Percentiles rank a stretch among this genome's conserved stretches.
Conservation (phyloP, 2,113 vertebrate species). For the Pimephales promelas region DNA sequence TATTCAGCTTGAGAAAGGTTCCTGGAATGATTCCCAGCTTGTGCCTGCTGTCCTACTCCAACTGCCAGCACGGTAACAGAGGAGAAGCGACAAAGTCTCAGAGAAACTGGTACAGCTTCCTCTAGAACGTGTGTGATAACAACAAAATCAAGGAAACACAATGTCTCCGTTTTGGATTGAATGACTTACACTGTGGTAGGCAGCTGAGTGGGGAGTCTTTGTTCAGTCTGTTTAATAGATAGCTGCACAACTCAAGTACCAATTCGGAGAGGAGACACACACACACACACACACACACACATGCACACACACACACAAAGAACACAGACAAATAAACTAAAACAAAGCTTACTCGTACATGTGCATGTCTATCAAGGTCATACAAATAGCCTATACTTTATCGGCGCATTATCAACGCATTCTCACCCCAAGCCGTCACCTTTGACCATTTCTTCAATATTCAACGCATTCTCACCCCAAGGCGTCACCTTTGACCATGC, state of each 20-base stretch:
- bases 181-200: not conserved
- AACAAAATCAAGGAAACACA: not conserved
- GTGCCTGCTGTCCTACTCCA: constrained; percentile 70
- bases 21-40: constrained; percentile 76
- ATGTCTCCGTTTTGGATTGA: not conserved
- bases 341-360: no score
- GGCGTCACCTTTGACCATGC: no score
- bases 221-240: not conserved
- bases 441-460: no score
- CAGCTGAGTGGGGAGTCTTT: not conserved
- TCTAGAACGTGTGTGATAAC: not conserved
- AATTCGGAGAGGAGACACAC: not conserved
- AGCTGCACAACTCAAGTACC: not conserved
- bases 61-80: constrained; percentile 73
- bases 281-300: no score
- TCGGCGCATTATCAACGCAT: no score
- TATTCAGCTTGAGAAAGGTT: constrained; percentile 76
- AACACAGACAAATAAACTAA: no score
- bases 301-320: no score
- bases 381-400: no score
- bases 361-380: not conserved
- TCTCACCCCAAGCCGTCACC: no score
- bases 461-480: no score
- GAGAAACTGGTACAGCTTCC: constrained; percentile 22
- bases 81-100: constrained; percentile 47